Base-by-base conservation (phyloP, 2,113 vertebrate genomes). In the Archocentrus centrarchus region DNA sequence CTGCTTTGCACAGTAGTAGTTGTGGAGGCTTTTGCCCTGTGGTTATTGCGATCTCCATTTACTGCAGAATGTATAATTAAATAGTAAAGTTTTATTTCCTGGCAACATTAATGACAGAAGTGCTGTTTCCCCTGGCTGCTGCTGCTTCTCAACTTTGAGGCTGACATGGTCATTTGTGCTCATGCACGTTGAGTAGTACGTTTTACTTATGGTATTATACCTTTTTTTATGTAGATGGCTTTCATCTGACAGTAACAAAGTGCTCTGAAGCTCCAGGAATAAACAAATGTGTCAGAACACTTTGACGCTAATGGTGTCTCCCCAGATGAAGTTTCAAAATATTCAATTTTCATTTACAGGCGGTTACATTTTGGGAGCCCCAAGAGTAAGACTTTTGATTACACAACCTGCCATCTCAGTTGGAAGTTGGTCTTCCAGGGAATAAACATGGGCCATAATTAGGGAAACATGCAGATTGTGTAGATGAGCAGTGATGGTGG, bases 391-490 rank as follows among this genome's bases (percentile, higher is more conserved):
- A 93, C 89, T 89, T 94, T 93, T 93, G 93, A 94, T 93, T 92
- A 91, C 90, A 88, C 91, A 86, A 92, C 90, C 91, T 87, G 90
- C 91, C 89, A 55, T 92, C 93, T 93, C 94, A 79, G 91, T 82
- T 91, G 94, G 90, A 93, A 58, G 85, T 86, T 82, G 59, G 88
- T 88, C 85, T 92, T 92, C 86, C 80, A 79, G 89, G 92, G 88
- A 92, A 91, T 91, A 91, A 93, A 91, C 90, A 92, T 35, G 79
- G 87, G 50, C 75, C 88, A 80, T 94, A 91, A 94, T 94, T 94
- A 94, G 92, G 84, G 86, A 89, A 86, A 88, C 82, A 82, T 87
- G 84, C 77, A 88, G 90, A 91, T 89, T 41, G 53, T 58, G 75
- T 75, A 39, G 88, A 82, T 59, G 86, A 91, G 91, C 59, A 20